These are phyloP conservation scores for Chondrilla cf. caribensis DNA, from an alignment of 37 sponge, comb jelly and placozoan species.

Conservation along the genomic window DNA sequence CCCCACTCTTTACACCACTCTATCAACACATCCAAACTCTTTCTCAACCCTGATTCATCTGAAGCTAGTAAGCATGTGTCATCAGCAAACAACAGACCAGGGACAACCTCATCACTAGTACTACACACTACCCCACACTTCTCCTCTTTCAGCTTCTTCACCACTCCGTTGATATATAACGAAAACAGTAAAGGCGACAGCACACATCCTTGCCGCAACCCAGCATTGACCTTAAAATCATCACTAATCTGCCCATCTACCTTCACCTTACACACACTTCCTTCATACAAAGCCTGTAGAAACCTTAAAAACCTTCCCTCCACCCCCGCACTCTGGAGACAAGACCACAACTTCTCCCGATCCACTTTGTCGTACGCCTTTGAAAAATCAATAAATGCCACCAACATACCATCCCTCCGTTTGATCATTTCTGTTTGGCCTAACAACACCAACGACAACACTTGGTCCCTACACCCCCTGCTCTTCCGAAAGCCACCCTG, in stretches of 20 bases:
- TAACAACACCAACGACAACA: background rate
- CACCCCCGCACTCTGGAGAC: background rate
- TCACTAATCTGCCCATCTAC: background rate
- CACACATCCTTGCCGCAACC: background rate
- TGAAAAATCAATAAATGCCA: background rate
- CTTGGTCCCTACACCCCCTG: conserved; percentile 5
- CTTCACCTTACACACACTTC: background rate
- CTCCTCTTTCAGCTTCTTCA: background rate
- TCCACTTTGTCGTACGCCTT: background rate
- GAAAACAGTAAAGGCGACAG: background rate
- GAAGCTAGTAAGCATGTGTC: conserved; percentile 4
- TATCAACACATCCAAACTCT: conserved; percentile 10
- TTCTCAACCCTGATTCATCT: background rate
- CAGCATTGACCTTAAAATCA: background rate
- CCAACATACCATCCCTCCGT: background rate
- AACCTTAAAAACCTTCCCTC: background rate
- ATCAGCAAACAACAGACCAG: background rate
- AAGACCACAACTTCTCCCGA: background rate
- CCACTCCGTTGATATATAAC: background rate
- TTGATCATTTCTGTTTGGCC: background rate
- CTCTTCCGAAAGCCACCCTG: conserved; percentile 14
- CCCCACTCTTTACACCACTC: conserved; percentile 18
- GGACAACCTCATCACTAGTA: too few relatives aligned
- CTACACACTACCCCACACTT: background rate
- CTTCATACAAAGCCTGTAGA: background rate